Conservation (phyloP, 2,113 vertebrate genomes). For the Pseudopipra pipra region DNA sequence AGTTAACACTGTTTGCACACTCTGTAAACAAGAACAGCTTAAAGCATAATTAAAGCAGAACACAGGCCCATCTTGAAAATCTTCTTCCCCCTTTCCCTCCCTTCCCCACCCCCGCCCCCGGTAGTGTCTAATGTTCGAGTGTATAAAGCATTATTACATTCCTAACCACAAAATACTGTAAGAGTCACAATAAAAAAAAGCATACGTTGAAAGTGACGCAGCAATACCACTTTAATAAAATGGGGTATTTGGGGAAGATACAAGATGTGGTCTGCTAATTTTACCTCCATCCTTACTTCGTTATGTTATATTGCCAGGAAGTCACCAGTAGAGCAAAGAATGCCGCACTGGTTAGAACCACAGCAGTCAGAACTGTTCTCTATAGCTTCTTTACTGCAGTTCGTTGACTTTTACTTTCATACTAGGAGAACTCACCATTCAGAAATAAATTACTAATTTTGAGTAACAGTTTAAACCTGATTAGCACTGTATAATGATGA, state of each 20-base stretch:
- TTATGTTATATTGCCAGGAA: constrained; percentile 36
- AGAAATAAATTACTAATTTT: constrained; percentile 27
- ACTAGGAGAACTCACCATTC: not conserved
- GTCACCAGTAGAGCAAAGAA: not conserved
- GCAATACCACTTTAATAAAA: constrained; percentile 60
- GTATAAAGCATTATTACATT: constrained; percentile 73
- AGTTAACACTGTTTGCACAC: constrained; percentile 68
- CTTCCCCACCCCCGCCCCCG: not conserved
- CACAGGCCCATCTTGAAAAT: constrained; percentile 63
- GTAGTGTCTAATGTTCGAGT: constrained; percentile 59
- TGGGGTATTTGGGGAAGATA: constrained; percentile 28
- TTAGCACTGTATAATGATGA: constrained; percentile 48
- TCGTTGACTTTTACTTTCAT: constrained; percentile 3
- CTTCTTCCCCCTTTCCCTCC: constrained; percentile 34
- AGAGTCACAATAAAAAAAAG: constrained; percentile 54
- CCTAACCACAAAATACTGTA: constrained; percentile 67
- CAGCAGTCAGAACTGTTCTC: not conserved
- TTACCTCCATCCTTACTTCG: constrained; percentile 21
- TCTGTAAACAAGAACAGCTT: constrained; percentile 74
- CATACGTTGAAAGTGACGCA: constrained; percentile 58
- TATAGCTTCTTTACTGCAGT: not conserved
- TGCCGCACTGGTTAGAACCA: constrained; percentile 7
- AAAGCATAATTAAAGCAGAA: constrained; percentile 73
- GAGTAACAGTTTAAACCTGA: constrained; percentile 43
- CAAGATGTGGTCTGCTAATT: constrained; percentile 43